These are phyloP conservation scores for Erpetoichthys calabaricus DNA, from an alignment of 2,797 vertebrate species.

Conservation along the genomic window DNA sequence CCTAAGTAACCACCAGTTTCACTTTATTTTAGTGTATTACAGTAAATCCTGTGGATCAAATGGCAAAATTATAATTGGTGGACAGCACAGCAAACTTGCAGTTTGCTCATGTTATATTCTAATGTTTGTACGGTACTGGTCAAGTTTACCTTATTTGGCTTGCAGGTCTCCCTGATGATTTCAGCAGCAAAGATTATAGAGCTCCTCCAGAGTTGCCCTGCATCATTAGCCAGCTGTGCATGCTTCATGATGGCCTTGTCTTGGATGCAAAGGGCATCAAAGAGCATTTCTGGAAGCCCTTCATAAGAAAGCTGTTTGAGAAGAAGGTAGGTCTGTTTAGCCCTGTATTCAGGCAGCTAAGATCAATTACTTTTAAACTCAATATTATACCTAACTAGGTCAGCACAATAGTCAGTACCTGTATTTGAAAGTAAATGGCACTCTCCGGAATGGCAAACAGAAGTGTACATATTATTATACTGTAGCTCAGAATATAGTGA, in stretches of 20 bases:
- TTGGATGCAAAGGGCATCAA: constrained; percentile 92
- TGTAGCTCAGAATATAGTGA: neutral
- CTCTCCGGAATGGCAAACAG: neutral
- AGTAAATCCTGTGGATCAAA: no score
- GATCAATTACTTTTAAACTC: no score
- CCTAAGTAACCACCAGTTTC: no score
- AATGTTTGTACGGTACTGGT: no score
- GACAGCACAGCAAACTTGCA: no score
- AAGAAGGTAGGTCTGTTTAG: constrained; percentile 57
- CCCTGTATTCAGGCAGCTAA: neutral
- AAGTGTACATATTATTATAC: neutral
- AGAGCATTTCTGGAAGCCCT: constrained; percentile 94
- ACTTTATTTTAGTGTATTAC: no score
- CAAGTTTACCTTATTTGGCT: neutral
- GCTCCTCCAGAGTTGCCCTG: constrained; percentile 58
- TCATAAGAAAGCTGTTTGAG: constrained; percentile 79
- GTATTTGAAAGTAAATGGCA: neutral
- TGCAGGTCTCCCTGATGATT: constrained; percentile 71
- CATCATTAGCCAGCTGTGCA: constrained; percentile 80
- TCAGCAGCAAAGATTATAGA: constrained; percentile 67
- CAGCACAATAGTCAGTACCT: constrained; percentile 5
- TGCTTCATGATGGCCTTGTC: constrained; percentile 75
- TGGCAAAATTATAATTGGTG: no score
- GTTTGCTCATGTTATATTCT: no score
- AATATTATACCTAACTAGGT: neutral